Evolutionary conservation across 2,113 vertebrate genomes (phyloP).

Genomic region (Larimichthys crocea): DNA sequence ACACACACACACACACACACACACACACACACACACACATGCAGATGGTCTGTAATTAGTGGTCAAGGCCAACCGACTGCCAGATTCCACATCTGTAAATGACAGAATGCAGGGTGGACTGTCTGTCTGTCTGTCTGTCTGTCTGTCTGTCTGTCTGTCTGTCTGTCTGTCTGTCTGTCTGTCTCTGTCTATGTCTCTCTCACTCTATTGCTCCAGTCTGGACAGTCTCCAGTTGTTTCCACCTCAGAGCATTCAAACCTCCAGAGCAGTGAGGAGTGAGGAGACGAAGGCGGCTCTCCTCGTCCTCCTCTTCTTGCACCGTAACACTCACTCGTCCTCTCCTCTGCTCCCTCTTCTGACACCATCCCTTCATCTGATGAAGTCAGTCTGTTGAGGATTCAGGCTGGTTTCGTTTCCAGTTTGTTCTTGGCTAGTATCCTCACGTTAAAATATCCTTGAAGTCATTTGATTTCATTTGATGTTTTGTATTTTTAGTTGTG

Average conservation of each 20-base stretch:
- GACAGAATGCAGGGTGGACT: constrained; percentile 65
- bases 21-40: neutral
- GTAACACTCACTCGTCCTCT: neutral
- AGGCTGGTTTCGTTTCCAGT: neutral
- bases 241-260: constrained; percentile 7
- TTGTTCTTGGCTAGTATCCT: neutral
- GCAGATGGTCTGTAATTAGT: constrained; percentile 61
- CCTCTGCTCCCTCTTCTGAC: no score
- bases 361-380: neutral
- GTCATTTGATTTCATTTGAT: neutral
- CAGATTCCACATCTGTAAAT: constrained; percentile 80
- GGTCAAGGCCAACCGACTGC: constrained; percentile 64
- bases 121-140: neutral
- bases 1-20: neutral
- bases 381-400: no score
- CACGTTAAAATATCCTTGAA: neutral
- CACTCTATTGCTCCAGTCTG: no score
- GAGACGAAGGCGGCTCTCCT: neutral
- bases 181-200: constrained; percentile 17
- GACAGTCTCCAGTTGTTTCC: constrained; percentile 30
- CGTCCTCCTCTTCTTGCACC: neutral
- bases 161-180: neutral
- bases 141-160: constrained; percentile 8
- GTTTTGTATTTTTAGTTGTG: neutral
- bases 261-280: constrained; percentile 1